Conservation (phyloP, 2,888 invertebrate species). For the Hesperia comma region DNA sequence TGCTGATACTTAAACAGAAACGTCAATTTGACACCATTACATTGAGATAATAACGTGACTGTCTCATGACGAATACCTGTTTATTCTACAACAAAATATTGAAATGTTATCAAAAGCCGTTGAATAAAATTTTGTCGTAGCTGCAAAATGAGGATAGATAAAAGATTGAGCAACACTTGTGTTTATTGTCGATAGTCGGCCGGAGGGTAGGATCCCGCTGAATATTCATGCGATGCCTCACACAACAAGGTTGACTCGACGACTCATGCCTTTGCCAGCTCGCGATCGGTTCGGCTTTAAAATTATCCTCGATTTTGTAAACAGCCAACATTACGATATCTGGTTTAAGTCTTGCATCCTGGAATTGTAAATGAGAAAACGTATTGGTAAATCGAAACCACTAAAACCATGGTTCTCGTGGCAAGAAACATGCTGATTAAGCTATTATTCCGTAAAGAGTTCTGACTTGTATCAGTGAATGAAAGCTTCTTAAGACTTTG, state of each 20-base stretch:
- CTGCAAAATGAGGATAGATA: neutral
- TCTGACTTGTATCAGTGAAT: no score
- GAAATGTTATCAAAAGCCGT: neutral
- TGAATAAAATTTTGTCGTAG: neutral
- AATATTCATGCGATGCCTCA: slow-evolving; percentile 51
- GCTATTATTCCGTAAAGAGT: no score
- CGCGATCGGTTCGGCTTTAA: slow-evolving; percentile 19
- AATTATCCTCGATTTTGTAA: slow-evolving; percentile 30
- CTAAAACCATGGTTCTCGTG: no score
- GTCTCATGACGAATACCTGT: neutral
- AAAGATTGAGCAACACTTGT: slow-evolving; percentile 27
- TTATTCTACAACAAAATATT: neutral
- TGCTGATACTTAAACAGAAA: no score
- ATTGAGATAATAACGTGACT: no score
- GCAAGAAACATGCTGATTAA: no score
- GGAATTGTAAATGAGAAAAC: no score
- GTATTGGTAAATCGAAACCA: no score
- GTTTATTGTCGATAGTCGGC: slow-evolving; percentile 35
- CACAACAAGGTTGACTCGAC: slow-evolving; percentile 41
- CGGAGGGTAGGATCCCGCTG: slow-evolving; percentile 41
- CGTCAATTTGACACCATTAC: no score
- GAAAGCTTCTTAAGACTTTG: no score
- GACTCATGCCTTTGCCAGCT: slow-evolving; percentile 37
- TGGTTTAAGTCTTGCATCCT: neutral
- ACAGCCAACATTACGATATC: neutral